A percentile compares a stretch with the other conserved stretches of the same genome.
Evolutionary conservation across 2,113 vertebrate species (phyloP).

Genomic region (Azemiops feae): DNA sequence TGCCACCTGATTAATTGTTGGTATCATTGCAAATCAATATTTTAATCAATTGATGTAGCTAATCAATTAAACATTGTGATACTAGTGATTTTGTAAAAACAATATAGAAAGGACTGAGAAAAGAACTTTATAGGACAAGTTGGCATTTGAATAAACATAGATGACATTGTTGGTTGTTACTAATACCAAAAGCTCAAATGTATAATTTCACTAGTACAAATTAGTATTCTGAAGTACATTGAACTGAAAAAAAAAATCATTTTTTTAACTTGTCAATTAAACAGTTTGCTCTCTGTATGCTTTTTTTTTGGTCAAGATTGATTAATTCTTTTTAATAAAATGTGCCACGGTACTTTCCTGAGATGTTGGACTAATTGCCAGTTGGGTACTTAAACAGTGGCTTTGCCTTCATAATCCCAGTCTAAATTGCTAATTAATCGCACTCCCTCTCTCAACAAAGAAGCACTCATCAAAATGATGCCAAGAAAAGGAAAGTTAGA

Average conservation of each 20-base stretch:
- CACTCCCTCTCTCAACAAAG: constrained; percentile 67
- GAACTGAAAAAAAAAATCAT: background rate
- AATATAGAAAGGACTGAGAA: background rate
- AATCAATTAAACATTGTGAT: background rate
- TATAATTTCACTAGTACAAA: background rate
- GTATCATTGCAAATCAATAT: background rate
- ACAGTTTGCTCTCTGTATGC: constrained; percentile 27
- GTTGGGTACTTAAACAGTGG: constrained; percentile 62
- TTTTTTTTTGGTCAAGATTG: background rate
- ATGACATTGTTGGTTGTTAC: background rate
- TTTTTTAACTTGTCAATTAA: constrained; percentile 21
- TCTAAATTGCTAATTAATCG: constrained; percentile 70
- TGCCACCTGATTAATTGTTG: background rate
- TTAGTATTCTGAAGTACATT: background rate
- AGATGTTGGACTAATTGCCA: constrained; percentile 64
- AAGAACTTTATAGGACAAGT: background rate
- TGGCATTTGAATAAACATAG: background rate
- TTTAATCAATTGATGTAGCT: background rate
- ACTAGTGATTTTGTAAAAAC: background rate
- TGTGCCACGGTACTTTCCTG: constrained; percentile 41
- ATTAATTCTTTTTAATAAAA: constrained; percentile 56
- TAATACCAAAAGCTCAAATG: background rate
- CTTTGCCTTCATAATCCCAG: constrained; percentile 57
- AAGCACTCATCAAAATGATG: constrained; percentile 64
- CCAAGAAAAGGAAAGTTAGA: constrained; percentile 52